Percentiles rank a stretch among this genome's conserved stretches.
Evolutionary conservation across 1,140 invertebrate species (phyloP).

Genomic region (Globodera rostochiensis): DNA sequence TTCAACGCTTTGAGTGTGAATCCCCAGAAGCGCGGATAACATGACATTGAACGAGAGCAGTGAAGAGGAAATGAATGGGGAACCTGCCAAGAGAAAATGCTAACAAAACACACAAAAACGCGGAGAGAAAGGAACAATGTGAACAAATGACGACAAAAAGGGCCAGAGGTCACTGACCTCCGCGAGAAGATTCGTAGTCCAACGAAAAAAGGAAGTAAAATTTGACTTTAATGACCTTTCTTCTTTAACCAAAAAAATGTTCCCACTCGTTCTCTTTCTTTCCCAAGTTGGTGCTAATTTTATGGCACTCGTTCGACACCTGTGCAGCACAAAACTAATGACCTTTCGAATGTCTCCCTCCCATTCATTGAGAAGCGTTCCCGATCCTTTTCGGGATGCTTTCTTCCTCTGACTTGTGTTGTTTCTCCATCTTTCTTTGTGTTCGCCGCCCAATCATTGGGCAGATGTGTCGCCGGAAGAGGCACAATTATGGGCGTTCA

Average conservation of each 20-base stretch:
- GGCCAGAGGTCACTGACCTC: neutral
- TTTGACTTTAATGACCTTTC: neutral
- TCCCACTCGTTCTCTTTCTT: neutral
- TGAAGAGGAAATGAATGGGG: neutral
- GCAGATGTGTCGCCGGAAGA: conserved; percentile 14
- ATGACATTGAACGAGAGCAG: neutral
- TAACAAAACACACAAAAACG: neutral
- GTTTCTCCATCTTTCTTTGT: neutral
- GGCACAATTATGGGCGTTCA: conserved; percentile 10
- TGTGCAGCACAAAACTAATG: neutral
- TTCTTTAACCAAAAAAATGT: neutral
- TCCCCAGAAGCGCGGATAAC: neutral
- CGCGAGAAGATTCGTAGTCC: neutral
- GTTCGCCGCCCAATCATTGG: conserved; percentile 1
- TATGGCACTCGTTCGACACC: neutral
- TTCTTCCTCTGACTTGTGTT: neutral
- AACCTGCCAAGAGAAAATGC: neutral
- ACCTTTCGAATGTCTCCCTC: neutral
- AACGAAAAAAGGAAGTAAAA: neutral
- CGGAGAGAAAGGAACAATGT: neutral
- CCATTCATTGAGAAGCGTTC: neutral
- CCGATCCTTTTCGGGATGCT: neutral
- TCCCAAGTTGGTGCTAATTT: neutral
- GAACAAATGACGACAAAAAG: neutral
- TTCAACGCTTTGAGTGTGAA: neutral